Percentiles rank a stretch among this genome's conserved stretches.
Evolutionary conservation across 2,797 vertebrate genomes (phyloP).

Genomic region (Falco rusticolus): DNA sequence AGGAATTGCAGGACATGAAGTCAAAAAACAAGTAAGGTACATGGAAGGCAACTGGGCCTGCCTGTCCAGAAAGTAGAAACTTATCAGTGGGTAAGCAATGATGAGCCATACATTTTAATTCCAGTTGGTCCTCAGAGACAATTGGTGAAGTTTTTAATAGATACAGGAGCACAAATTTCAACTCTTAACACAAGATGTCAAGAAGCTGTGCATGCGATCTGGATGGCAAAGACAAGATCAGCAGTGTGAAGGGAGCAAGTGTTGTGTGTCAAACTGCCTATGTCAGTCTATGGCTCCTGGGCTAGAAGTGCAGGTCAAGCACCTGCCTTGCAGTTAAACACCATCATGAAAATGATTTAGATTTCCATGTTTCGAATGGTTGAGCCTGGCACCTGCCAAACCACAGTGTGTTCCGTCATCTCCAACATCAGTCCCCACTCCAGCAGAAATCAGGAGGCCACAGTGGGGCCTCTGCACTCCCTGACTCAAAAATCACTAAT

Average conservation of each 20-base stretch:
- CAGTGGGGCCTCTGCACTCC: not conserved
- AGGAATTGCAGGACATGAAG: not conserved
- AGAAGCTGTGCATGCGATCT: not conserved
- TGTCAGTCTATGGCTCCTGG: not conserved
- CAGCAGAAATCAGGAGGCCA: not conserved
- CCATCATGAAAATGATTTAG: not conserved
- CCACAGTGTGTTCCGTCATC: not conserved
- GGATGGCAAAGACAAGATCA: not conserved
- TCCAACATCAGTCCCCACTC: accelerated
- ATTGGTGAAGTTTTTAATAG: not conserved
- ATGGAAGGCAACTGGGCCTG: not conserved
- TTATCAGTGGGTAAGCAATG: not conserved
- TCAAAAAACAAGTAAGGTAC: not conserved
- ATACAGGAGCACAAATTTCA: not conserved
- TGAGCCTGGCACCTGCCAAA: not conserved
- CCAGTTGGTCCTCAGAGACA: not conserved
- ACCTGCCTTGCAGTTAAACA: not conserved
- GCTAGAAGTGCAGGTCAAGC: not conserved
- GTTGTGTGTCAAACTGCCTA: not conserved
- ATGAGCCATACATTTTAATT: not conserved
- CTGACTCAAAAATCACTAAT: not conserved
- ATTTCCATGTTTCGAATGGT: not conserved
- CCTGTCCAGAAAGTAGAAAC: not conserved
- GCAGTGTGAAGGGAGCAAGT: not conserved
- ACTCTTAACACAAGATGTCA: not conserved